Conservation (phyloP, 2,888 invertebrate species). For the Graphium colonna region DNA sequence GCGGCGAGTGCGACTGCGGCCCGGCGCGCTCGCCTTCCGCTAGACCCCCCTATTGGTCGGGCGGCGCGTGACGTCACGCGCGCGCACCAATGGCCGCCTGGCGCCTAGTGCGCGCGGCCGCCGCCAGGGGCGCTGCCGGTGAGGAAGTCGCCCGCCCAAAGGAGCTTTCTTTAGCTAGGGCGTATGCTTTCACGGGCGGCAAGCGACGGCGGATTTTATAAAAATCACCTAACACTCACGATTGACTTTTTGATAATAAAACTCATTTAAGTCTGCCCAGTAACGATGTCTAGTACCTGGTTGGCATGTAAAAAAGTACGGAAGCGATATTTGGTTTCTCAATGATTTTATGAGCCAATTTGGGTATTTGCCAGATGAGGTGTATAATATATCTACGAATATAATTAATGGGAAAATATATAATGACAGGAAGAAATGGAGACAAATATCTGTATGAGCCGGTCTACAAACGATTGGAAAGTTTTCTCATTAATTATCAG, state of each 20-base stretch:
- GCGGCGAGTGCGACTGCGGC: conserved; percentile 76
- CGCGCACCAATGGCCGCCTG: conserved; percentile 52
- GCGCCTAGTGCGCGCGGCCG: conserved; percentile 42
- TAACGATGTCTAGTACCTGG: not conserved
- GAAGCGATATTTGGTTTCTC: conserved; percentile 12
- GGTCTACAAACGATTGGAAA: not conserved
- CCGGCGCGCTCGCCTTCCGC: conserved; percentile 49
- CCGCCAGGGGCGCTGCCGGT: conserved; percentile 58
- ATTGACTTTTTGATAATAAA: conserved; percentile 31
- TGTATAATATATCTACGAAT: conserved; percentile 43
- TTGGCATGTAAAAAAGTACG: not conserved
- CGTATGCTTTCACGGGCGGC: conserved; percentile 71
- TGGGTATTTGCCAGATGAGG: conserved; percentile 48
- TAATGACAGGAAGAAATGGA: conserved; percentile 10
- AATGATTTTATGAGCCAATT: conserved; percentile 21
- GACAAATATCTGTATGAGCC: not conserved
- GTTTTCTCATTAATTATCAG: not conserved
- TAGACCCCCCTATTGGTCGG: conserved; percentile 66
- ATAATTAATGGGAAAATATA: conserved; percentile 39
- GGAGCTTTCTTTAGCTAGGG: conserved; percentile 74
- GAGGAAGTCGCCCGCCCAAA: conserved; percentile 74
- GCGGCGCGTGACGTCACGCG: conserved; percentile 64
- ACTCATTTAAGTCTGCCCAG: conserved; percentile 29
- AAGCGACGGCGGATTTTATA: conserved; percentile 44
- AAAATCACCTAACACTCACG: conserved; percentile 36